Percentiles rank a stretch among this genome's conserved stretches.
Evolutionary conservation across 2,113 vertebrate species (phyloP).

Genomic region (Menura novaehollandiae): DNA sequence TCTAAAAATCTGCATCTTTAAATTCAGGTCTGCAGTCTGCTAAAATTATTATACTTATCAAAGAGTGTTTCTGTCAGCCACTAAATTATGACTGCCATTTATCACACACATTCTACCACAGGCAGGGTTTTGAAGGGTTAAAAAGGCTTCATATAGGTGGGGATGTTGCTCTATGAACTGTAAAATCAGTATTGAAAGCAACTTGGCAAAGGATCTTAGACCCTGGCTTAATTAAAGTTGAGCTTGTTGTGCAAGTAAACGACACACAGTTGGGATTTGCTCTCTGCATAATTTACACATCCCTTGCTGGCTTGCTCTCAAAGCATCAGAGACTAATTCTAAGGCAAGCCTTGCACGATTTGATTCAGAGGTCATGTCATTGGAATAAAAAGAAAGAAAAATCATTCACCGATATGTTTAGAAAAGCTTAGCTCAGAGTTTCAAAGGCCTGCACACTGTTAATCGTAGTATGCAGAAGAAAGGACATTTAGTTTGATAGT

Average conservation of each 20-base stretch:
- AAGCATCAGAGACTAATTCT: not conserved
- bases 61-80: not conserved
- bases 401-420: not conserved
- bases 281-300: constrained; percentile 60
- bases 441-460: not conserved
- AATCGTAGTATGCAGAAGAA: not conserved
- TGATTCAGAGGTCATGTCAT: not conserved
- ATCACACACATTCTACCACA: not conserved
- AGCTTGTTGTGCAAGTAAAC: constrained; percentile 70
- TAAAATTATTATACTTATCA: not conserved
- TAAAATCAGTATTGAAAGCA: constrained; percentile 61
- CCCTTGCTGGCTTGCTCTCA: constrained; percentile 41
- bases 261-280: constrained; percentile 60
- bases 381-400: constrained; percentile 26
- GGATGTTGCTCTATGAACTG: constrained; percentile 54
- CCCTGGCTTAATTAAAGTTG: constrained; percentile 64
- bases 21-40: not conserved
- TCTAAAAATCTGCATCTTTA: not conserved
- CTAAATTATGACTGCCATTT: not conserved
- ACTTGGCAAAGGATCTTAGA: constrained; percentile 60
- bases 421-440: constrained; percentile 3
- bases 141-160: constrained; percentile 37
- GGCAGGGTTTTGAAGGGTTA: constrained; percentile 25
- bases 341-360: not conserved
- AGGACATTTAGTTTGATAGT: not conserved